Conservation (phyloP, 1,140 invertebrate species). For the Drosophila nebulosa region DNA sequence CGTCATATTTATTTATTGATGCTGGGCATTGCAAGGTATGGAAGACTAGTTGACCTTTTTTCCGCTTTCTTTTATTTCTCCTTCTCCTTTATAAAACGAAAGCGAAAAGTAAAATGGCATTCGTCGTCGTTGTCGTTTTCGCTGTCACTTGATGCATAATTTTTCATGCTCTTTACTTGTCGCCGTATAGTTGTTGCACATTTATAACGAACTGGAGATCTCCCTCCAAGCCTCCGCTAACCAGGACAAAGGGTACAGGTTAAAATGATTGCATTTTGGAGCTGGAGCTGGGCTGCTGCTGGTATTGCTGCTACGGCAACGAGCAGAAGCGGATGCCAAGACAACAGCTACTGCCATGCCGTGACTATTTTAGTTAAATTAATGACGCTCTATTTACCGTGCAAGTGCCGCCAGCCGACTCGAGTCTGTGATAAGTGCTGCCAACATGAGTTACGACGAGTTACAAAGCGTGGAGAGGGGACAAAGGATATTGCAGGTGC, state of each 20-base stretch:
- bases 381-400: constrained; percentile 74
- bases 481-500: neutral
- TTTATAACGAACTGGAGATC: constrained; percentile 51
- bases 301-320: neutral
- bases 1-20: constrained; percentile 51
- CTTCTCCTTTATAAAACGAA: constrained; percentile 24
- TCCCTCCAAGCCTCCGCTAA: neutral
- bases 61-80: constrained; percentile 16
- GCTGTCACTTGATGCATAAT: constrained; percentile 71
- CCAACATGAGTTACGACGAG: constrained; percentile 45
- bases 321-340: constrained; percentile 13
- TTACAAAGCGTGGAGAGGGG: constrained; percentile 5
- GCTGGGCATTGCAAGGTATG: neutral
- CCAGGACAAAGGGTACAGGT: constrained; percentile 19
- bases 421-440: constrained; percentile 64
- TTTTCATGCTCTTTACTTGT: constrained; percentile 65
- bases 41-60: neutral
- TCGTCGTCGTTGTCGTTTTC: constrained; percentile 26
- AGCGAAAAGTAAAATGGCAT: constrained; percentile 40
- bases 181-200: constrained; percentile 66
- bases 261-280: constrained; percentile 74
- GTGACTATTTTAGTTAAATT: constrained; percentile 77
- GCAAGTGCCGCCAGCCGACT: constrained; percentile 42
- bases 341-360: constrained; percentile 18
- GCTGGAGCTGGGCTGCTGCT: neutral